phyloP scores from a whole-genome alignment of 2,797 vertebrate genomes.

The Pangasius mekongensis region DNA sequence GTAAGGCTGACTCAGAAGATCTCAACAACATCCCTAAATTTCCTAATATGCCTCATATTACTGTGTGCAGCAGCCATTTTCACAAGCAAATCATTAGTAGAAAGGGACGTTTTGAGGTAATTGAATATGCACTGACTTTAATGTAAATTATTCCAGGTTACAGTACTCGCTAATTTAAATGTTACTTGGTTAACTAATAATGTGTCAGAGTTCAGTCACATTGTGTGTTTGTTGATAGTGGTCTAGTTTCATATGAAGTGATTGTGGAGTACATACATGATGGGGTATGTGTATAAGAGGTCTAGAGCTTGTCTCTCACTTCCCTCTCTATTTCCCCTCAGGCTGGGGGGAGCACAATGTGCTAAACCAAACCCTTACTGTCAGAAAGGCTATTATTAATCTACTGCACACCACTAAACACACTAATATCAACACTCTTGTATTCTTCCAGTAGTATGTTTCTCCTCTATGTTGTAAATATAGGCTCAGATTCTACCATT shows the following conservation, averaged over 20 bases:
- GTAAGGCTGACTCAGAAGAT: neutral
- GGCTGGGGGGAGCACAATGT: constrained; percentile 70
- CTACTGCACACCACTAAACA: constrained; percentile 28
- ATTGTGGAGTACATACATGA: constrained; percentile 38
- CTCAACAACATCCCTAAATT: neutral
- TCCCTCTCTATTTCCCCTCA: constrained; percentile 81
- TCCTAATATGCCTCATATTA: neutral
- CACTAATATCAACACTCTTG: constrained; percentile 5
- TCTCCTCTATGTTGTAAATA: constrained; percentile 36
- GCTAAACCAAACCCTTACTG: constrained; percentile 82
- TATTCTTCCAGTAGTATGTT: constrained; percentile 4
- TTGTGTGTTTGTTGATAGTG: neutral
- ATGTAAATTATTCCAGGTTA: no score
- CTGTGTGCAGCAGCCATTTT: neutral
- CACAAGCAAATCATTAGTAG: neutral
- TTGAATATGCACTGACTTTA: no score
- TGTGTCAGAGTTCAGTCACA: neutral
- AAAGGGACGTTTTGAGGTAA: neutral
- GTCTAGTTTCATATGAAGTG: constrained; percentile 40
- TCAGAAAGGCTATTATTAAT: constrained; percentile 80
- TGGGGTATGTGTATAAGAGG: constrained; percentile 56
- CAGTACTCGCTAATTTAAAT: neutral
- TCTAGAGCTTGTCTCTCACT: constrained; percentile 77
- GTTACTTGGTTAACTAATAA: neutral
- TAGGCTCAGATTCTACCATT: neutral